A percentile compares a stretch with the other conserved stretches of the same genome.
Conservation (phyloP, 2,888 invertebrate genomes). For the Celastrina argiolus region DNA sequence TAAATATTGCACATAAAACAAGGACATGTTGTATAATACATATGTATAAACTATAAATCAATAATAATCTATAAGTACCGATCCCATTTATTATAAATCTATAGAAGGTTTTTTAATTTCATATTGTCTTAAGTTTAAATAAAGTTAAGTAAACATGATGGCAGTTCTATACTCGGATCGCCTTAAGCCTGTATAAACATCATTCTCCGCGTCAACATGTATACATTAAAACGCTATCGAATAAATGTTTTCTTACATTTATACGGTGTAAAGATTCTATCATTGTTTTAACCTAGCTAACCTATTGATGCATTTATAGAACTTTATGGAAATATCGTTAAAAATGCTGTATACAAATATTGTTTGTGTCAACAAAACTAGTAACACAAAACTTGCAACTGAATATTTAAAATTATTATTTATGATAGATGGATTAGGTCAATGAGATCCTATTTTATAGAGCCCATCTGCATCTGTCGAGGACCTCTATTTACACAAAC, state of each 20-base stretch:
- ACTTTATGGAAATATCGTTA: no score
- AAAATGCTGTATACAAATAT: no score
- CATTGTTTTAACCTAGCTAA: not conserved
- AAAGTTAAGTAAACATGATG: not conserved
- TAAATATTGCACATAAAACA: no score
- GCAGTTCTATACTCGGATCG: not conserved
- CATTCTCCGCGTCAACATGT: not conserved
- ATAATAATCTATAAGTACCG: not conserved
- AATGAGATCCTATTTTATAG: not conserved
- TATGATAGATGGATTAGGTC: not conserved
- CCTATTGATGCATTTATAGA: no score
- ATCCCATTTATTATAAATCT: not conserved
- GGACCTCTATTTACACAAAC: not conserved
- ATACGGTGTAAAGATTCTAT: not conserved
- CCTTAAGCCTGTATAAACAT: not conserved
- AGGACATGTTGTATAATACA: not conserved
- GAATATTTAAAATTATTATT: not conserved
- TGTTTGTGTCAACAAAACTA: no score
- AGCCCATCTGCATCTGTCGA: not conserved
- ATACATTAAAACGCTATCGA: not conserved
- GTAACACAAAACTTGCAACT: no score
- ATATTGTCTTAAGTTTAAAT: conserved; percentile 9
- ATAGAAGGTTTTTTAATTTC: not conserved
- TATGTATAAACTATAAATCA: not conserved
- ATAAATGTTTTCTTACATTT: not conserved